Conservation (phyloP, 2,797 vertebrate species). For the Phaenicophaeus curvirostris region DNA sequence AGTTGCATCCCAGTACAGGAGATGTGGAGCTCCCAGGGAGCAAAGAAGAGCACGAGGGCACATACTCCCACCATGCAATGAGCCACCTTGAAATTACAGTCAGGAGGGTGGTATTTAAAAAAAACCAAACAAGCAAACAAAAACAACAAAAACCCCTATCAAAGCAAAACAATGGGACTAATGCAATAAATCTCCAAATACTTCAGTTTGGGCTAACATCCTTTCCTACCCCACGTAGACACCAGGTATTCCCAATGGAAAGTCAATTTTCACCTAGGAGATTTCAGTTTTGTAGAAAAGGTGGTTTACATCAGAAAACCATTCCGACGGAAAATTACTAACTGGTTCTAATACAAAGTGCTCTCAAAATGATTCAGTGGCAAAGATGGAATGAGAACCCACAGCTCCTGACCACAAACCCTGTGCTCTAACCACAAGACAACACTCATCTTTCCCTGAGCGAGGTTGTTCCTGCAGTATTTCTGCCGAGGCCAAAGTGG, state of each 20-base stretch:
- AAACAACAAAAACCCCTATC: background rate
- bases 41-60: background rate
- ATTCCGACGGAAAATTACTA: slow-evolving; percentile 61
- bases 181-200: background rate
- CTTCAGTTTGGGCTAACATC: background rate
- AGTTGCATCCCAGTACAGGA: background rate
- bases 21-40: background rate
- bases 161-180: background rate
- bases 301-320: slow-evolving; percentile 49
- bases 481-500: background rate
- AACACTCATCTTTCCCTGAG: slow-evolving; percentile 66
- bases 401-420: slow-evolving; percentile 55
- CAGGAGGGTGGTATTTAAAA: background rate
- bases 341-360: slow-evolving; percentile 30
- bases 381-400: slow-evolving; percentile 54
- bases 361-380: slow-evolving; percentile 63
- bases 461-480: slow-evolving; percentile 28
- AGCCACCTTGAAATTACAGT: background rate
- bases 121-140: too few species aligned
- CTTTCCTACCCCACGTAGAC: background rate
- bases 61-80: background rate
- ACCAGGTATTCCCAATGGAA: background rate
- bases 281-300: background rate
- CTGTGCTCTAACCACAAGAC: slow-evolving; percentile 59
- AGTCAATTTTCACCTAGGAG: background rate